Evolutionary conservation across 2,113 vertebrate genomes (phyloP).

Genomic region (Chlamydotis undulata): DNA sequence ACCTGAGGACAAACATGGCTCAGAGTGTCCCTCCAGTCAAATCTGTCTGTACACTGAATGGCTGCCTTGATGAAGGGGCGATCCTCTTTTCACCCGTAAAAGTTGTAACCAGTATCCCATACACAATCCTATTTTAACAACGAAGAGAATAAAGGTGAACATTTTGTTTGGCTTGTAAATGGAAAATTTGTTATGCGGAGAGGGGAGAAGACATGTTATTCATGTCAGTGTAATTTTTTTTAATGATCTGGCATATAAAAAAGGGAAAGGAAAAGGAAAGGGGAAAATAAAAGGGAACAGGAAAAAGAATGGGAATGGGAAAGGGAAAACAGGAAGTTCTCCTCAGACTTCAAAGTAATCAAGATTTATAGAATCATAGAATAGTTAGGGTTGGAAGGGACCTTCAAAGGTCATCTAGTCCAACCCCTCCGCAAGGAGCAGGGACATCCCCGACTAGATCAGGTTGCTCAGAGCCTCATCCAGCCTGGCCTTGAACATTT

Average conservation of each 20-base stretch:
- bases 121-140: background rate
- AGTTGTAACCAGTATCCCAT: background rate
- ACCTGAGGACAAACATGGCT: background rate
- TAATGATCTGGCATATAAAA: background rate
- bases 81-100: background rate
- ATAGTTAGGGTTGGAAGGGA: no score
- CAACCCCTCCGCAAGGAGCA: no score
- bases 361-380: background rate
- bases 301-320: background rate
- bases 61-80: background rate
- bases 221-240: background rate
- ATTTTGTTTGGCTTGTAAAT: background rate
- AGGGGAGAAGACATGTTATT: background rate
- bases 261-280: background rate
- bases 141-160: background rate
- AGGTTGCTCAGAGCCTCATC: no score
- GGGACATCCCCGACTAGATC: no score
- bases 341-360: background rate
- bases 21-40: background rate
- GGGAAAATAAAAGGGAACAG: background rate
- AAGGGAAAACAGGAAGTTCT: background rate
- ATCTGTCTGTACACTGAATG: background rate
- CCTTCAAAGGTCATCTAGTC: no score
- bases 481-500: no score
- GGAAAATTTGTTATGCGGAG: background rate